phyloP scores from a whole-genome alignment of 2,888 invertebrate genomes.

The Agapostemon virescens region DNA sequence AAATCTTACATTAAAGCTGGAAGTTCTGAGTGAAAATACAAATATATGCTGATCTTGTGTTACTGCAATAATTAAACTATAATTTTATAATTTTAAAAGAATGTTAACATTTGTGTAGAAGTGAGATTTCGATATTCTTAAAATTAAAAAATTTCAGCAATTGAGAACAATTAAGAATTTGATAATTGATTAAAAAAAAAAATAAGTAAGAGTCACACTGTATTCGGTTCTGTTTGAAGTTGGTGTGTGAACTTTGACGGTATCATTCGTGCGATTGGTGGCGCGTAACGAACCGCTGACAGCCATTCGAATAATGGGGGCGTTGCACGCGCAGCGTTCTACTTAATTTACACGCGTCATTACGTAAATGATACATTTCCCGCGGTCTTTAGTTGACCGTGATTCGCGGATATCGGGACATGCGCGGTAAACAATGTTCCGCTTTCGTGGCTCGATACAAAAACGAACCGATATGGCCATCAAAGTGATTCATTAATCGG shows the following conservation, averaged over 20 bases:
- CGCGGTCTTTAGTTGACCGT: conserved; percentile 29
- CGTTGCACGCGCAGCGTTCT: conserved; percentile 43
- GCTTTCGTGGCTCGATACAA: not conserved
- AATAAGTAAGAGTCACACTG: no score
- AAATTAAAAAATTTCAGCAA: no score
- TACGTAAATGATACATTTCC: conserved; percentile 48
- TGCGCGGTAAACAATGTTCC: conserved; percentile 1
- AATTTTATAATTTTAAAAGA: no score
- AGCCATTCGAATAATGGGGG: conserved; percentile 19
- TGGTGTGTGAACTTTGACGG: not conserved
- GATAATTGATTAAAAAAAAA: no score
- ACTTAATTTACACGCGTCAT: conserved; percentile 44
- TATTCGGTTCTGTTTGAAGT: not conserved
- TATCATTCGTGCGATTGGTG: not conserved
- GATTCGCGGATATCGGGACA: not conserved
- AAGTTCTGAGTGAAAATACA: no score
- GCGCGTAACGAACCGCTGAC: conserved; percentile 20
- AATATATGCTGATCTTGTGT: no score
- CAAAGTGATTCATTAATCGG: conserved; percentile 13
- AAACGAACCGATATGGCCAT: not conserved
- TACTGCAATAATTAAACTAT: no score
- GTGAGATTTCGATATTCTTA: no score
- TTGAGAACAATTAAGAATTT: no score
- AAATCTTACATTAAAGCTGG: no score
- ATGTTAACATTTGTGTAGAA: no score